Evolutionary conservation across 2,113 vertebrate genomes (phyloP).

Genomic region (Jacana jacana): DNA sequence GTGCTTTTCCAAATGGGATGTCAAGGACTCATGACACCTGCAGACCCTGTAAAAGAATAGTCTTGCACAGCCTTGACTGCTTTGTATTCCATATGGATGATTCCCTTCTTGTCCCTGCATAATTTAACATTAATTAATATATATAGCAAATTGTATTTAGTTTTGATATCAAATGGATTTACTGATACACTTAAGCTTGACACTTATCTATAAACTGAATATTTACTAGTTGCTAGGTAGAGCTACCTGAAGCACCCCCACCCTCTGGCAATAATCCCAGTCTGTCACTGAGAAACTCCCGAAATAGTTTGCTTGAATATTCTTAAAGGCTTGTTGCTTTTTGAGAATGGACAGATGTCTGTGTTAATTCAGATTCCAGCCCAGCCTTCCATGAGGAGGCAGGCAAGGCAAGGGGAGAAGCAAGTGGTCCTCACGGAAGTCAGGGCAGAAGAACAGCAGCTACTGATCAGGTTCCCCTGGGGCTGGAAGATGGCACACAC

Average conservation of each 20-base stretch:
- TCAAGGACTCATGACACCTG: not conserved
- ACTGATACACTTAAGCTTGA: not conserved
- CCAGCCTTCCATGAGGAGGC: accelerated
- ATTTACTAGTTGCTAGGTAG: not conserved
- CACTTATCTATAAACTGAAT: not conserved
- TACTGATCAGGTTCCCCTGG: not conserved
- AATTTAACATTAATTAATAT: not conserved
- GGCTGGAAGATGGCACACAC: accelerated
- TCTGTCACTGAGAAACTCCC: not conserved
- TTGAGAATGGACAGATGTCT: not conserved
- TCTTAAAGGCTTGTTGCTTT: not conserved
- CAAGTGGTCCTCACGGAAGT: accelerated
- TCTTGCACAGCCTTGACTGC: not conserved
- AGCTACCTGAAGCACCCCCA: not conserved
- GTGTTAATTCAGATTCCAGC: not conserved
- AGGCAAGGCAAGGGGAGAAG: not conserved
- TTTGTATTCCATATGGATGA: not conserved
- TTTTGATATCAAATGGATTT: not conserved
- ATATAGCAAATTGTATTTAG: not conserved
- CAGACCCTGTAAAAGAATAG: not conserved
- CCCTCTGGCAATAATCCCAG: not conserved
- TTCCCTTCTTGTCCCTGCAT: not conserved
- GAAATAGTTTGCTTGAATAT: not conserved
- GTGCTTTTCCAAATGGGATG: not conserved
- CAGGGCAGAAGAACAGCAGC: not conserved